Evolutionary conservation across 1,140 invertebrate genomes (phyloP).

Genomic region (Drosophila nebulosa): DNA sequence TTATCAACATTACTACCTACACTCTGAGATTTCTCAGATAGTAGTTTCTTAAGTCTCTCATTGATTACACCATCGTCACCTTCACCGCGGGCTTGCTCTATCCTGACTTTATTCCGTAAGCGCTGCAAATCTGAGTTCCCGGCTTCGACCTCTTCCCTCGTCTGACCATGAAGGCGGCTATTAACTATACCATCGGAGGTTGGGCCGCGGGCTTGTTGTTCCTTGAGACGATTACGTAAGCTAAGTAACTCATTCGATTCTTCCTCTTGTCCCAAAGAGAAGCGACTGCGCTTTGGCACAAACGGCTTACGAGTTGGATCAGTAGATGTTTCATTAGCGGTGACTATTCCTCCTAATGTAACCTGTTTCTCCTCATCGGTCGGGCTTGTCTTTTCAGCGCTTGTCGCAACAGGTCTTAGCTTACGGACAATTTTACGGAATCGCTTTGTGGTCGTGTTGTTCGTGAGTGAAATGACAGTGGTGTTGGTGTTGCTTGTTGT

Average conservation of each 20-base stretch:
- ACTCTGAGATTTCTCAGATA: conserved; percentile 30
- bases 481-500: conserved; percentile 22
- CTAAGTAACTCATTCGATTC: conserved; percentile 26
- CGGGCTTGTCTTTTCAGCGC: not conserved
- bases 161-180: conserved; percentile 15
- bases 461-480: conserved; percentile 23
- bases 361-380: not conserved
- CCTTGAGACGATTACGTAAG: conserved; percentile 56
- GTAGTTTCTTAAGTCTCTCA: conserved; percentile 53
- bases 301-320: conserved; percentile 54
- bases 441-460: conserved; percentile 46
- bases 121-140: conserved; percentile 48
- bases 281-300: conserved; percentile 38
- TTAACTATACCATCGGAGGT: conserved; percentile 34
- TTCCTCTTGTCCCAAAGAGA: conserved; percentile 7
- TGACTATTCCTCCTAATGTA: not conserved
- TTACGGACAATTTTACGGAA: conserved; percentile 76
- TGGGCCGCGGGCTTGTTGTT: conserved; percentile 40
- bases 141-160: conserved; percentile 8
- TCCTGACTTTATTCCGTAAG: conserved; percentile 64
- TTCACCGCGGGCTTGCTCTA: conserved; percentile 45
- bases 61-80: conserved; percentile 60
- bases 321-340: not conserved
- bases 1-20: not conserved
- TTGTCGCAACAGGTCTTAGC: conserved; percentile 35